Evolutionary conservation across 2,888 invertebrate genomes (phyloP), one percentile per base, ranked within the genome.

Genomic region (Lasioglossum oenotherae): DNA sequence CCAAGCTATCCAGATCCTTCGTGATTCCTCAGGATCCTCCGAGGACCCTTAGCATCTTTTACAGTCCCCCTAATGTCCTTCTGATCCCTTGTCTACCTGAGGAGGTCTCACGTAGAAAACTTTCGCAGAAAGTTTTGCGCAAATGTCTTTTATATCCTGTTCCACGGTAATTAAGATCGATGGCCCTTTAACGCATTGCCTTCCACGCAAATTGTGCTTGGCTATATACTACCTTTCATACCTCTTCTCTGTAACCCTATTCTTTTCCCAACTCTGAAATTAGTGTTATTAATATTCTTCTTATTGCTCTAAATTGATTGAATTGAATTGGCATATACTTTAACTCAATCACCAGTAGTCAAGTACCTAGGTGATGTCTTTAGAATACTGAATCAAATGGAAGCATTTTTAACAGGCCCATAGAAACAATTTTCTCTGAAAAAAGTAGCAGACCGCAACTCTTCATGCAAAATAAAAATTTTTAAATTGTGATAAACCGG

Each of bases 71-170:
- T 64, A 64, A 64, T 64, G 60, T 64, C 60, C 60, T 64, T 31
- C 60, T 64, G 60, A 64, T 64, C 60, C 60, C 60, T 27, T 31
- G 60, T 31, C 60, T 64, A 27, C 60, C 60, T 16, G 16, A 64
- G 5, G 60, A 64, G 60, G 60, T 64, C 60, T 31, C 60, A 64
- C 60, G 60, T 64, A 64, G 27, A 64, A 64, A 64, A 64, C 60
- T 64, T 64, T 64, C 60, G 16, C 14, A 16, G 31, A 27, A 64
- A 64, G 60, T 53, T 64, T 31, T 64, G 16, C 60, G 60, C 60
- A 64, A 64, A 64, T 64, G 60, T 64, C 60, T 64, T 64, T 64
- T 64, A 64, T 27, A 44, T 71, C 57, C 84, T 49, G 53, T 67
- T 41, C 38, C 67, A 4, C 3, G n/a, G 19, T 35, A 35, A 69